These are phyloP conservation scores for Lepidothrix coronata DNA, from an alignment of 2,113 vertebrate species.

Conservation along the genomic window DNA sequence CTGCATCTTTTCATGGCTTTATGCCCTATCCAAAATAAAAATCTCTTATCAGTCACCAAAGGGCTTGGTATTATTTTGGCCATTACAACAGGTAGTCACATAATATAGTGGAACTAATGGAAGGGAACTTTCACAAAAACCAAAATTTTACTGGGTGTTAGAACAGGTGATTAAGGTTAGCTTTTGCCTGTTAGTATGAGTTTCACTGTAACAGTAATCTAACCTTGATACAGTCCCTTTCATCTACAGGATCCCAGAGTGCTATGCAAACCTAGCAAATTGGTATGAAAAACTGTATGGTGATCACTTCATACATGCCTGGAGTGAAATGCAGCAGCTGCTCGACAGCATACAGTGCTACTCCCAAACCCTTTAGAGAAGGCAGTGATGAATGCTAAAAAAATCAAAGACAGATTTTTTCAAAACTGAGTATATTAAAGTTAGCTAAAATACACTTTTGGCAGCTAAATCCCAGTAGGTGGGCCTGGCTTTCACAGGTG, in stretches of 20 bases:
- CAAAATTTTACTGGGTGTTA: neutral
- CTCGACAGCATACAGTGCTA: conserved; percentile 14
- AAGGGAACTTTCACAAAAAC: neutral
- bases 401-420: conserved; percentile 2
- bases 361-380: conserved; percentile 21
- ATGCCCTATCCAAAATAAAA: neutral
- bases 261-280: conserved; percentile 31
- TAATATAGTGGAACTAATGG: neutral
- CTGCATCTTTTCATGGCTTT: neutral
- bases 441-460: neutral
- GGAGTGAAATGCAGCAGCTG: conserved; percentile 57
- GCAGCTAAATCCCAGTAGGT: neutral
- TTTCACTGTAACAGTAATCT: neutral
- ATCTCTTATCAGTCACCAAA: neutral
- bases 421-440: neutral
- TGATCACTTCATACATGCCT: conserved; percentile 40
- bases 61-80: neutral
- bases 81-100: neutral
- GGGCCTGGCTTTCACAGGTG: neutral
- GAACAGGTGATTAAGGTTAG: neutral
- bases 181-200: neutral
- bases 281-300: conserved; percentile 39
- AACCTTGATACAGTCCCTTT: neutral
- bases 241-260: conserved; percentile 19
- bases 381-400: conserved; percentile 45